Conservation (phyloP, 1,140 invertebrate genomes). For the Octopus sinensis region DNA sequence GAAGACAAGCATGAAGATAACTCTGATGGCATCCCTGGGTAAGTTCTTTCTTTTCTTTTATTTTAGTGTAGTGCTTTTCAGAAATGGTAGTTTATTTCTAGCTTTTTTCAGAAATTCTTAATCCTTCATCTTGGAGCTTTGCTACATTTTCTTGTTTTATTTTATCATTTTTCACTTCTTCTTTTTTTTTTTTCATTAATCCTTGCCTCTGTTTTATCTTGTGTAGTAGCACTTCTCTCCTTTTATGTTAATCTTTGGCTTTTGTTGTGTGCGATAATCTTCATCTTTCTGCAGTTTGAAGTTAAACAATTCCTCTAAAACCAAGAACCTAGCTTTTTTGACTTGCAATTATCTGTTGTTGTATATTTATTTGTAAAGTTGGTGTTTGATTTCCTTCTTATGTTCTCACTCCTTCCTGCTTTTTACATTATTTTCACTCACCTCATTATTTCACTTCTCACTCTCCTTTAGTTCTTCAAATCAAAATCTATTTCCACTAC, state of each 20-base stretch:
- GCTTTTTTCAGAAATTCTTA: slow-evolving; percentile 21
- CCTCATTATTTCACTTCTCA: background rate
- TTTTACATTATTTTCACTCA: background rate
- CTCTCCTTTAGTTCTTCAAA: background rate
- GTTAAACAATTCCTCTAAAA: too few relatives aligned
- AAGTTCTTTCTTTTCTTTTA: slow-evolving; percentile 14
- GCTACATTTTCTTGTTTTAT: background rate
- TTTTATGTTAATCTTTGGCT: too few relatives aligned
- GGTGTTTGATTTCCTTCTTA: too few relatives aligned
- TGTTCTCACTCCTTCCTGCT: too few relatives aligned
- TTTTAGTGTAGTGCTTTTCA: background rate
- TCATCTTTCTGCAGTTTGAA: too few relatives aligned
- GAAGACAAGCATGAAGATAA: slow-evolving; percentile 37
- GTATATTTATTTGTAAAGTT: too few relatives aligned
- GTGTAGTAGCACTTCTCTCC: too few relatives aligned
- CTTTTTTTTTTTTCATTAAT: background rate
- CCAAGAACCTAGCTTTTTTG: too few relatives aligned
- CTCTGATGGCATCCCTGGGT: slow-evolving; percentile 26
- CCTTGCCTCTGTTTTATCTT: background rate
- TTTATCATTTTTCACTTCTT: background rate
- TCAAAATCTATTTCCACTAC: background rate
- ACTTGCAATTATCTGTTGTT: too few relatives aligned
- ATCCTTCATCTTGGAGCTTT: background rate
- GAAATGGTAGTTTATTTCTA: background rate
- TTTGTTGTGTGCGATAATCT: too few relatives aligned